phyloP scores from a whole-genome alignment of 2,797 vertebrate species.

The Pterois miles region DNA sequence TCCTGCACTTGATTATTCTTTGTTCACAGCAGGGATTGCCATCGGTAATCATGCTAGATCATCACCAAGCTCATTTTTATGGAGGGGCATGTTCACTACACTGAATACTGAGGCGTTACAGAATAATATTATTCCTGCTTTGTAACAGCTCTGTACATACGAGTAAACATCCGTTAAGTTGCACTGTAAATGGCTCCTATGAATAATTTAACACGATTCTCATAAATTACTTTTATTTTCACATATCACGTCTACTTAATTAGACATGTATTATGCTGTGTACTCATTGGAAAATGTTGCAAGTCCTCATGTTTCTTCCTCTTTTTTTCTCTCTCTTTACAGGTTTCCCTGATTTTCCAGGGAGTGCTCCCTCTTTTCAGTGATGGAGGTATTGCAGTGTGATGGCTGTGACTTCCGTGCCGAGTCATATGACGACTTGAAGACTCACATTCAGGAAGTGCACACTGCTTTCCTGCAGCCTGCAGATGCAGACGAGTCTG shows the following conservation, averaged over 20 bases:
- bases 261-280: neutral
- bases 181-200: neutral
- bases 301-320: conserved; percentile 17
- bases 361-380: conserved; percentile 77
- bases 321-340: conserved; percentile 21
- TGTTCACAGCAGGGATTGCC: conserved; percentile 43
- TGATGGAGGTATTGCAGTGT: conserved; percentile 98
- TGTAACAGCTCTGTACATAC: neutral
- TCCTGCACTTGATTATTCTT: conserved; percentile 47
- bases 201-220: neutral
- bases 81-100: conserved; percentile 3
- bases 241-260: neutral
- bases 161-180: neutral
- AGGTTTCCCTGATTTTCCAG: conserved; percentile 96
- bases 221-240: neutral
- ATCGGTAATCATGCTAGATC: conserved; percentile 42
- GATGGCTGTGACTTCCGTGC: conserved; percentile 99
- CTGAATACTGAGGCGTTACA: conserved; percentile 6
- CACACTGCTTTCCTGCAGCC: conserved; percentile 98
- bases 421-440: conserved; percentile 96
- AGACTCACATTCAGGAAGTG: conserved; percentile 97
- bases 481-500: conserved; percentile 91
- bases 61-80: conserved; percentile 40
- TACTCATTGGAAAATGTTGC: neutral
- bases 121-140: conserved; percentile 7